phyloP scores from a whole-genome alignment of 2,797 vertebrate species.

The Odontamblyopus rebecca region DNA sequence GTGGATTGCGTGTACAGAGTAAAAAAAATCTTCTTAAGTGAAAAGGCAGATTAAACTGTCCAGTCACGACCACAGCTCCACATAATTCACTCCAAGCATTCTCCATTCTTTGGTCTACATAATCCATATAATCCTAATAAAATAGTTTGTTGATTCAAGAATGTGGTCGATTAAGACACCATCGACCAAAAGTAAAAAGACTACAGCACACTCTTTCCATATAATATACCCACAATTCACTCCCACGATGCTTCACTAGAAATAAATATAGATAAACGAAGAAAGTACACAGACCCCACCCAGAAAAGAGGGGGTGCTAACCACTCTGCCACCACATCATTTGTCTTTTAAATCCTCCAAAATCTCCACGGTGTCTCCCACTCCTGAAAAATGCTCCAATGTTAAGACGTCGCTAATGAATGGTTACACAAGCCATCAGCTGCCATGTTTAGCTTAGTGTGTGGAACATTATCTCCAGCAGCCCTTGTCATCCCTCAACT shows the following conservation, averaged over 20 bases:
- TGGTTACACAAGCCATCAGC: constrained; percentile 46
- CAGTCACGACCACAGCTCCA: too few relatives aligned
- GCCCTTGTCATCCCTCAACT: constrained; percentile 58
- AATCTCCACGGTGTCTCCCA: constrained; percentile 16
- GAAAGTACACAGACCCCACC: background rate
- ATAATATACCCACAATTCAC: background rate
- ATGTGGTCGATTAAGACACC: too few relatives aligned
- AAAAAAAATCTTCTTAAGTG: too few relatives aligned
- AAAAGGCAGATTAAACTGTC: too few relatives aligned
- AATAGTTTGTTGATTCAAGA: too few relatives aligned
- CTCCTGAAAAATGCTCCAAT: constrained; percentile 40
- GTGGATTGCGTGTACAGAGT: too few relatives aligned
- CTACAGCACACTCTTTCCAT: too few relatives aligned
- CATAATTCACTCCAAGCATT: too few relatives aligned
- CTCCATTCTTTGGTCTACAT: too few relatives aligned
- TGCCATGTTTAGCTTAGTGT: constrained; percentile 46
- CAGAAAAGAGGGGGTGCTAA: background rate
- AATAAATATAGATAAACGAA: constrained; percentile 1
- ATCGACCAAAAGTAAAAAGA: too few relatives aligned
- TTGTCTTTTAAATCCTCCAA: constrained; percentile 8
- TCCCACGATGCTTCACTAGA: background rate
- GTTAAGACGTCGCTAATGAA: constrained; percentile 56
- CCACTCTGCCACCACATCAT: constrained; percentile 4
- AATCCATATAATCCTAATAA: too few relatives aligned
- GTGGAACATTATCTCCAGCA: constrained; percentile 44